Evolutionary conservation across 2,113 vertebrate genomes (phyloP), one percentile per base, ranked within the genome.

Genomic region (Fregetta grallaria): DNA sequence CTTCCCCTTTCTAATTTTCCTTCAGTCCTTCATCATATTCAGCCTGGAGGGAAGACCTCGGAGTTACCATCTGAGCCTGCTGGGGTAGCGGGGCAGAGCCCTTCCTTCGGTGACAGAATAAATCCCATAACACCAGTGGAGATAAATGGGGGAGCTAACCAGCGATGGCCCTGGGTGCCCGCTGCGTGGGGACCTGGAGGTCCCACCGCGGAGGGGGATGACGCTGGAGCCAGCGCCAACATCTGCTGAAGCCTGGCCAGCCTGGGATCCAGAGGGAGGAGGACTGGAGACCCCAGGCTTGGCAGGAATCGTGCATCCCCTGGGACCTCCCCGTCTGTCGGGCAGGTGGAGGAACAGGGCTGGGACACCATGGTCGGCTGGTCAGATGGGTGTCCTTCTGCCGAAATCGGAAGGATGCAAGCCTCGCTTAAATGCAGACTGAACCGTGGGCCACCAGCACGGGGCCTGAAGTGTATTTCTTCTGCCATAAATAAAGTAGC

Each of bases 171-270:
- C 17, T 17, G 25, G 12, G 22, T 56, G 21, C 15, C 16, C 3
- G 9, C 44, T 66, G 18, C 3, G 3, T 6, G 38, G 19, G 16
- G 21, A 71, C 19, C 53, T 58, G 22, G 15, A 38, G 11, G 20
- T 58, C 20, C 36, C 55, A 22, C 30, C 6, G 0, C 0, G 5
- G 3, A 42, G 19, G 13, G 38, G 18, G 9, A 2, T 30, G 75
- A 9, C 30, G 76, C n/a, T 65, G 75, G n/a, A 58, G 27, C 22
- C 56, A 42, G 19, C 11, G 22, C 25, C 34, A 38, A 4, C 2
- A 8, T n/a, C 40, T 61, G 36, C 22, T 25, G 25, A 15, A 62
- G 56, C 45, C 34, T 38, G 21, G 40, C 17, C 63, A 36, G 32
- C 2, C 27, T 19, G 32, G 40, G 17, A 6, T 44, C 45, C 20